Conservation (phyloP, 2,888 invertebrate genomes). For the Diaperis boleti region DNA sequence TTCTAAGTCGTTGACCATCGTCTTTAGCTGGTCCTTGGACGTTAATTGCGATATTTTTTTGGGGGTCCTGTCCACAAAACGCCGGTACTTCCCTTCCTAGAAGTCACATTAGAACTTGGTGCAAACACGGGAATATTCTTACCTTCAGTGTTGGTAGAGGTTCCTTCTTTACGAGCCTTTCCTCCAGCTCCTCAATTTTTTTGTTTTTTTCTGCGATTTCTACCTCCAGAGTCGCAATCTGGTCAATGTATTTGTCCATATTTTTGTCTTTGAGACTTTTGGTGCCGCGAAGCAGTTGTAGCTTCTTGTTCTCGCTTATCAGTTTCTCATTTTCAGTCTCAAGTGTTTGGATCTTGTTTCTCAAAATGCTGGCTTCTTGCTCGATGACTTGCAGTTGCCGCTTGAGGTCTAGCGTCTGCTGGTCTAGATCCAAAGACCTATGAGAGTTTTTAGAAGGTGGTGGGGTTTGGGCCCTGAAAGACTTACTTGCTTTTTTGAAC, state of each 20-base stretch:
- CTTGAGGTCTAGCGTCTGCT: constrained; percentile 77
- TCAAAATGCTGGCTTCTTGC: constrained; percentile 79
- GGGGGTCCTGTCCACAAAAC: constrained; percentile 77
- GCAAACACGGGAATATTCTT: constrained; percentile 17
- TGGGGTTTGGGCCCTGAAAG: constrained; percentile 7
- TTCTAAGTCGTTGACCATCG: constrained; percentile 89
- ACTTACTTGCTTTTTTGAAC: constrained; percentile 76
- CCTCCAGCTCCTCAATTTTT: constrained; percentile 71
- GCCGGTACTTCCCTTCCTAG: constrained; percentile 75
- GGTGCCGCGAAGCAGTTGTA: constrained; percentile 72
- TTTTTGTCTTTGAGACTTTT: constrained; percentile 71
- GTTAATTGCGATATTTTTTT: constrained; percentile 81
- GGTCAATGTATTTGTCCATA: constrained; percentile 71
- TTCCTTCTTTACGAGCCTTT: constrained; percentile 61
- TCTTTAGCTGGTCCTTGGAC: constrained; percentile 80
- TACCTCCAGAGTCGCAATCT: constrained; percentile 73
- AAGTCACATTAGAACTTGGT: constrained; percentile 56
- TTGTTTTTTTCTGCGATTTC: constrained; percentile 72
- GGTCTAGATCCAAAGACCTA: constrained; percentile 74
- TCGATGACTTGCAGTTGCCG: constrained; percentile 82
- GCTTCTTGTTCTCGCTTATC: constrained; percentile 78
- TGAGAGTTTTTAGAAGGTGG: constrained; percentile 38
- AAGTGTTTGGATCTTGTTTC: constrained; percentile 76
- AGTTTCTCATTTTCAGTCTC: constrained; percentile 84
- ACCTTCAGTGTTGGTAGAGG: constrained; percentile 31